Base-by-base conservation (phyloP, 2,888 invertebrate genomes). In the Zygogramma bicolorata region DNA sequence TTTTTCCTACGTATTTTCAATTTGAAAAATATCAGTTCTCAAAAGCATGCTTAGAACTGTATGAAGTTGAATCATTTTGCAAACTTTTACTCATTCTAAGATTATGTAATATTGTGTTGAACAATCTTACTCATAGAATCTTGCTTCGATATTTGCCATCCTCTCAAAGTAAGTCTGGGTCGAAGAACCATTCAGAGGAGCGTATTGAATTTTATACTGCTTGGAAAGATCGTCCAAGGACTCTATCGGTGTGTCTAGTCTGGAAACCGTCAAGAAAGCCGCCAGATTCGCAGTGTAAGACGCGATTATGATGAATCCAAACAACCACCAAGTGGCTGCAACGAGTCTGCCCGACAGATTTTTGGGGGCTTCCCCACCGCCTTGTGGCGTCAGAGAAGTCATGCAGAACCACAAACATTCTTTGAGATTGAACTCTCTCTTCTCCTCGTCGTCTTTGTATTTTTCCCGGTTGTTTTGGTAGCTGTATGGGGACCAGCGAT, bases 371-470 rank as follows among this genome's bases (percentile, higher is more conserved):
- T 98, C 97, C 0, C 97, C 97, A 0, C 97, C 97, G 0, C 97
- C 97, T 87, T 95, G 92, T 0, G 99, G 99, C 0, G 98, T 99
- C 18, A 99, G 88, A 38, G 98, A 98, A 46, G 98, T 98, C 97
- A 99, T 97, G 84, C 98, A 98, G 86, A 99, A 99, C 98, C 98
- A 99, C 0, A 99, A 90, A 83, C 98, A 98, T 87, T 99, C 99
- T 85, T 97, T 98, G 38, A 99, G 87, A 57, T 94, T 96, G 84
- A 99, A 99, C 84, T 97, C 96, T 3, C 98, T 89, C 84, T 97
- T 97, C 83, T 97, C 97, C 79, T 96, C 96, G 79, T 97, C 97
- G 70, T 97, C 94, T 84, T 94, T 94, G 85, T 97, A 97, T 84
- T 96, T 96, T 72, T 97, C 96, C 6, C 95, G 90, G 85, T 97